Base-by-base conservation (phyloP, 2,888 invertebrate genomes). In the Melanchra persicariae region DNA sequence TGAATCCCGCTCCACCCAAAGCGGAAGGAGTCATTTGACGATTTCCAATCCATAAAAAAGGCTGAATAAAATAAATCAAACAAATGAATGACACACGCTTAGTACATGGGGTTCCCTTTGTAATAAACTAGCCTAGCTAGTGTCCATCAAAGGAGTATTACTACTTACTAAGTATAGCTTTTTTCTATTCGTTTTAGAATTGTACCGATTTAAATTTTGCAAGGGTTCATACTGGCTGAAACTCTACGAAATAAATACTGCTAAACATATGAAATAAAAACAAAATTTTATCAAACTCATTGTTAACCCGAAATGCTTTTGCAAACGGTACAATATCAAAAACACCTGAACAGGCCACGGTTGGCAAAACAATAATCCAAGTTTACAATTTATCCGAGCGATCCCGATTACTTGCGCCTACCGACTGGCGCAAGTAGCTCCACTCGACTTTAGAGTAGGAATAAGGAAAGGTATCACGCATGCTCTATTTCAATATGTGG, bases 361-460 rank as follows among this genome's bases (percentile, higher is more conserved):
- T 87, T 83, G 87, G 87, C 87, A 87, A 91, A 93, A 93, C 93
- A 93, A 93, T 92, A 92, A 90, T 90, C 91, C 84, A 87, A 92
- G 90, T 87, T 87, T 67, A 83, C 79, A 87, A 85, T 88, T 87
- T 87, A 85, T 87, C 87, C 85, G 78, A 83, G 80, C 87, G 88
- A 87, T 87, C 86, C 89, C 88, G 86, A 89, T 88, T 89, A 91
- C 89, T 88, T 88, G 91, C 88, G 87, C 89, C 87, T 84, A 79
- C 87, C 86, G 58, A 83, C 81, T 79, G 54, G 67, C 82, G 85
- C 86, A 80, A 81, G 79, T 75, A 71, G 78, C 79, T 79, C 79
- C 82, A 72, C 82, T 68, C 1, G 4, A 30, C 66, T 1, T 2
- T 8, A 1, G 45, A 58, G 83, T 74, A 74, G 6, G 6, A 67